Percentiles rank a stretch among this genome's conserved stretches.
phyloP scores from a whole-genome alignment of 2,888 invertebrate genomes.

The Saturnia japonica region DNA sequence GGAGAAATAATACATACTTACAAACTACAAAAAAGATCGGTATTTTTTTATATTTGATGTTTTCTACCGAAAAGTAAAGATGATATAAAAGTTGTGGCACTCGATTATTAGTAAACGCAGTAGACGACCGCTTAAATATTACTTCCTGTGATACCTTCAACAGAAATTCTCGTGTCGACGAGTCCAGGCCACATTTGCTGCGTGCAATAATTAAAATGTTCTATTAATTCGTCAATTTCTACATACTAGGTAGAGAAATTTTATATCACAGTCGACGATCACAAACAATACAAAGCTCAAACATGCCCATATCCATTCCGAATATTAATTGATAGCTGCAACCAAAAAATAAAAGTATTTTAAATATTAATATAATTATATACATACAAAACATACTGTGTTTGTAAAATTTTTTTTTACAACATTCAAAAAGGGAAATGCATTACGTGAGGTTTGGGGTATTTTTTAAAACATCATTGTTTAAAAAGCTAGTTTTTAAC shows the following conservation, averaged over 20 bases:
- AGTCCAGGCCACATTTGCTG: constrained; percentile 82
- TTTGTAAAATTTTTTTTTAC: background rate
- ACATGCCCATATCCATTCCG: constrained; percentile 81
- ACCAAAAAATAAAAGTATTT: constrained; percentile 61
- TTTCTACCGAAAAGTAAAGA: background rate
- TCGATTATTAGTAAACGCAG: constrained; percentile 24
- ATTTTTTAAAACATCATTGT: background rate
- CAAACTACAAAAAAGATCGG: background rate
- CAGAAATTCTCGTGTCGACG: constrained; percentile 83
- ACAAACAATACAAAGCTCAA: constrained; percentile 72
- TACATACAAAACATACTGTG: constrained; percentile 13
- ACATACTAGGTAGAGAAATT: constrained; percentile 63
- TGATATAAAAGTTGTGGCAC: constrained; percentile 39
- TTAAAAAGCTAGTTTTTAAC: background rate
- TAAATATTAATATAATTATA: constrained; percentile 35
- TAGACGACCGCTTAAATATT: constrained; percentile 65
- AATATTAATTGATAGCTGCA: constrained; percentile 79
- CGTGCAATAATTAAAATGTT: constrained; percentile 74
- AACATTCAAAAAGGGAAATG: background rate
- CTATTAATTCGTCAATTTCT: constrained; percentile 57
- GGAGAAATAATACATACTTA: background rate
- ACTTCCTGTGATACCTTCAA: constrained; percentile 84
- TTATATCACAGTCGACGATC: constrained; percentile 76
- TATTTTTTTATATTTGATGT: background rate
- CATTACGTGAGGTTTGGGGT: too few relatives aligned